These are phyloP conservation scores for Alethe castanea DNA, from an alignment of 2,113 vertebrate species.

Conservation along the genomic window DNA sequence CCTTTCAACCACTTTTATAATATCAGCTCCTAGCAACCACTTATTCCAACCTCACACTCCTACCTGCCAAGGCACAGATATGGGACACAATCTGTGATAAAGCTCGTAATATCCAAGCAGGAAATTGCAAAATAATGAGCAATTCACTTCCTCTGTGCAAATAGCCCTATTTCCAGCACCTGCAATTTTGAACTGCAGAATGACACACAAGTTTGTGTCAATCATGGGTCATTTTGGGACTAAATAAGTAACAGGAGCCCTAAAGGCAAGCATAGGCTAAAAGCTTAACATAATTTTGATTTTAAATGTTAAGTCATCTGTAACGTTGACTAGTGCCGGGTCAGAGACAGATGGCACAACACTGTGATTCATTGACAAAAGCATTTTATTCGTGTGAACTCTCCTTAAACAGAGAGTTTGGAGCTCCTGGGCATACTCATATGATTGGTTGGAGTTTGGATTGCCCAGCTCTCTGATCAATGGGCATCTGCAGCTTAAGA, in stretches of 20 bases:
- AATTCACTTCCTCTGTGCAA: conserved; percentile 32
- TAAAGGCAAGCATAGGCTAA: neutral
- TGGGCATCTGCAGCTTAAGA: too few relatives aligned
- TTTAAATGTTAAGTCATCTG: neutral
- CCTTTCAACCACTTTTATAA: neutral
- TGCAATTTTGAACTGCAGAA: neutral
- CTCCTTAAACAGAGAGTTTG: too few relatives aligned
- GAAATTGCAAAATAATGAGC: conserved; percentile 28
- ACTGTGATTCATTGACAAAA: too few relatives aligned
- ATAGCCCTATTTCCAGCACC: neutral
- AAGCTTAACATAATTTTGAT: neutral
- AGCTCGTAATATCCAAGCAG: neutral
- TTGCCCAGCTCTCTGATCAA: too few relatives aligned
- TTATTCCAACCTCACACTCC: neutral
- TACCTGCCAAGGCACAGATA: neutral
- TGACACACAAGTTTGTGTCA: neutral
- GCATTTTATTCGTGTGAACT: too few relatives aligned
- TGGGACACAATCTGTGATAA: neutral
- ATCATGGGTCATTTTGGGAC: neutral
- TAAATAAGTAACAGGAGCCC: neutral
- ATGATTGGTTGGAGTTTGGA: too few relatives aligned
- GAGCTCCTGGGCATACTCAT: too few relatives aligned
- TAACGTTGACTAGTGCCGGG: too few relatives aligned
- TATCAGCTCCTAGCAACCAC: conserved; percentile 33
- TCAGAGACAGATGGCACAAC: too few relatives aligned